Conservation (phyloP, 1,140 invertebrate genomes). For the Aphelenchoides fujianensis region DNA sequence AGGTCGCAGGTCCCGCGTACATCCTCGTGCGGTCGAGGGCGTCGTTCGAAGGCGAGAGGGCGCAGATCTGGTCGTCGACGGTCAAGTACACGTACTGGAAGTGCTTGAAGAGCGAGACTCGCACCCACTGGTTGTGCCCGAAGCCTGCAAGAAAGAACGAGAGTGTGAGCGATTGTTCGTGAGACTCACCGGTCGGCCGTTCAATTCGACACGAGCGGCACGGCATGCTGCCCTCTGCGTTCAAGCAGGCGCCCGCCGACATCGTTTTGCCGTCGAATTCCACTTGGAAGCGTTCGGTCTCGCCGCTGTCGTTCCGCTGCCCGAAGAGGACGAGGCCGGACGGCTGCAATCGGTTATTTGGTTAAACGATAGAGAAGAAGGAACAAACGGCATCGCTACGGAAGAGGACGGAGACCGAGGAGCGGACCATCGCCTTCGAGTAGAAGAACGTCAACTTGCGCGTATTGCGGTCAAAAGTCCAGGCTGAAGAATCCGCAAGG, state of each 20-base stretch:
- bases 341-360: background rate
- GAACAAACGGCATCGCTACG: background rate
- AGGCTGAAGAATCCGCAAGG: background rate
- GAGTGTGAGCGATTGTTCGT: background rate
- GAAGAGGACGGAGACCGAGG: background rate
- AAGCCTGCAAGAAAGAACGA: constrained; percentile 6
- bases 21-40: background rate
- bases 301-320: background rate
- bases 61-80: constrained; percentile 10
- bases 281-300: background rate
- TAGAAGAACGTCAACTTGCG: constrained; percentile 6
- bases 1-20: background rate
- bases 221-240: background rate
- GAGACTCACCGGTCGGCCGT: background rate
- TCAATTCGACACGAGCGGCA: constrained; percentile 3
- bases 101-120: constrained; percentile 9
- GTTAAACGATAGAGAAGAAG: background rate
- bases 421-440: background rate
- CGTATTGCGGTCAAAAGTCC: background rate
- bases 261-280: background rate
- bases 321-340: constrained; percentile 5
- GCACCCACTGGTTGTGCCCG: background rate
- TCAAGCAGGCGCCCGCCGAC: background rate
- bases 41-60: background rate
- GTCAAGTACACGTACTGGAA: background rate